A percentile compares a stretch with the other conserved stretches of the same genome.
These are phyloP conservation scores for Drosophila santomea DNA, from an alignment of 1,140 invertebrate genomes.

Conservation along the genomic window DNA sequence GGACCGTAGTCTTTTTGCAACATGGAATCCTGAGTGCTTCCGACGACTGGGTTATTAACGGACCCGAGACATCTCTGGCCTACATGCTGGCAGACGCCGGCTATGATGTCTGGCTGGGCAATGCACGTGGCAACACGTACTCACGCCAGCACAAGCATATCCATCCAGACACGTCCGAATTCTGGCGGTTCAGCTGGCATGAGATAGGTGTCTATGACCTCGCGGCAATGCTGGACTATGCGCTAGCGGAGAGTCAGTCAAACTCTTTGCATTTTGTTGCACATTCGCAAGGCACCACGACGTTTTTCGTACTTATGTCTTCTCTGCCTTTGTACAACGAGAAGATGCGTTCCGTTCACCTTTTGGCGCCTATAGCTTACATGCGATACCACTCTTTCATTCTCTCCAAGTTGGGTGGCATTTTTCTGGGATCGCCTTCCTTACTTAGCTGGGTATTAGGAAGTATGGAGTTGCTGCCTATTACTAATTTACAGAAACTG, in stretches of 20 bases:
- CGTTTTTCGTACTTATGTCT: constrained; percentile 86
- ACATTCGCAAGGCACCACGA: constrained; percentile 87
- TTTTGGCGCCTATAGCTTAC: constrained; percentile 87
- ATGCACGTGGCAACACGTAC: constrained; percentile 89
- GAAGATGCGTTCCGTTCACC: constrained; percentile 86
- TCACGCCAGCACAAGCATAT: constrained; percentile 87
- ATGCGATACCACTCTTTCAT: constrained; percentile 86
- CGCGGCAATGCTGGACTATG: constrained; percentile 89
- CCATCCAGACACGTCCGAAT: constrained; percentile 86
- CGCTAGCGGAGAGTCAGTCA: constrained; percentile 86
- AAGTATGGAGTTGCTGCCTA: constrained; percentile 73
- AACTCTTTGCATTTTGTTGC: constrained; percentile 88
- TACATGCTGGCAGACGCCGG: constrained; percentile 89
- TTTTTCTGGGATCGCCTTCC: constrained; percentile 72
- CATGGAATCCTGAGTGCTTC: constrained; percentile 92
- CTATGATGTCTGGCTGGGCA: constrained; percentile 89
- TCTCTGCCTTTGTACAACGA: constrained; percentile 87
- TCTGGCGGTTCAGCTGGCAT: constrained; percentile 88
- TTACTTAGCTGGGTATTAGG: constrained; percentile 72
- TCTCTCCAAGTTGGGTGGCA: constrained; percentile 81
- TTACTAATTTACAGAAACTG: constrained; percentile 66
- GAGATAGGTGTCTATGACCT: constrained; percentile 90
- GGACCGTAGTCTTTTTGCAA: constrained; percentile 88
- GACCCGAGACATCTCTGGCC: constrained; percentile 86
- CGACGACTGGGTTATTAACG: constrained; percentile 90